A percentile compares a stretch with the other conserved stretches of the same genome.
phyloP scores from a whole-genome alignment of 1,140 invertebrate genomes.

The Vollenhovia emeryi region DNA sequence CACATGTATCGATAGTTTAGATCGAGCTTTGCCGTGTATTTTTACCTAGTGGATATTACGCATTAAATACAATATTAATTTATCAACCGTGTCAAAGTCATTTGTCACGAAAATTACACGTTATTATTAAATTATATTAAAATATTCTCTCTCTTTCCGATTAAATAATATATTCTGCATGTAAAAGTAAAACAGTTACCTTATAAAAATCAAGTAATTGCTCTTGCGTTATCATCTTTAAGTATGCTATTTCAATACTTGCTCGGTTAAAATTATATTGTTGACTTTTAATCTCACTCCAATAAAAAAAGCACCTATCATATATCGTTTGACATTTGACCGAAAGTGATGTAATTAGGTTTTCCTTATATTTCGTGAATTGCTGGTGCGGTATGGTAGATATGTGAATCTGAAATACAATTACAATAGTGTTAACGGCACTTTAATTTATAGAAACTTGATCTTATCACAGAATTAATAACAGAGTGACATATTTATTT shows the following conservation, averaged over 20 bases:
- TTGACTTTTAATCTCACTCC: conserved; percentile 94
- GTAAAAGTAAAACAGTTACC: conserved; percentile 82
- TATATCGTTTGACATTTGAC: conserved; percentile 97
- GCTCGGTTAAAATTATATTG: conserved; percentile 97
- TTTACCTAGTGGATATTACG: conserved; percentile 75
- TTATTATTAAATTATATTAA: no score
- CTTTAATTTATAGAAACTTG: not conserved
- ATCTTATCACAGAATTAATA: conserved; percentile 5
- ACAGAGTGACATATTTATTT: not conserved
- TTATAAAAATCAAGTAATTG: conserved; percentile 94
- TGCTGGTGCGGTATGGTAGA: conserved; percentile 92
- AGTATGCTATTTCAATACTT: conserved; percentile 92
- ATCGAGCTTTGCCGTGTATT: conserved; percentile 82
- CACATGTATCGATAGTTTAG: conserved; percentile 90
- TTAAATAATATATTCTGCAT: conserved; percentile 64
- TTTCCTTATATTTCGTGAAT: conserved; percentile 93
- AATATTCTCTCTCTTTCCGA: no score
- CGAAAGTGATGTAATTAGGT: conserved; percentile 91
- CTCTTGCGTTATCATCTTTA: conserved; percentile 92
- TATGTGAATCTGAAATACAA: conserved; percentile 87
- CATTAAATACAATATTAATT: not conserved
- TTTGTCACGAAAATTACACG: not conserved
- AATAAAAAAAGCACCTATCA: conserved; percentile 89
- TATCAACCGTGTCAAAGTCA: not conserved
- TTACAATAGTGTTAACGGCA: not conserved